Evolutionary conservation across 2,797 vertebrate genomes (phyloP), one percentile per base, ranked within the genome.

Genomic region (Bryconaethiops microstoma): DNA sequence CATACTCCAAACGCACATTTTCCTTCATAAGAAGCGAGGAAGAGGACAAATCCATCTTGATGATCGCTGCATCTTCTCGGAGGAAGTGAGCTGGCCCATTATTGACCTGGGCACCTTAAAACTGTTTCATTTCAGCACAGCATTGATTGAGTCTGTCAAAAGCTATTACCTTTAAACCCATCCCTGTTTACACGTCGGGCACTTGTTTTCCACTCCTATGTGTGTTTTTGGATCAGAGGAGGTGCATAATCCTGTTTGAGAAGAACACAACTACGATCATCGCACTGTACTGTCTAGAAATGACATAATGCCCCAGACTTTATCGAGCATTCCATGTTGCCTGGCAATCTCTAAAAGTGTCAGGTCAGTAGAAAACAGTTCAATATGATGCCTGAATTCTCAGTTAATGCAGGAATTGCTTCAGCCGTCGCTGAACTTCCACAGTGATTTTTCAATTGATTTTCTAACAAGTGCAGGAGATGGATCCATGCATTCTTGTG

Each of bases 101-200:
- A 82, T 77, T 69, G 77, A 87, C 74, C 63, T n/a, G 74, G 23
- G 50, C 69, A 77, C 69, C 73, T 65, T 29, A 65, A 40, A 72
- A 16, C 71, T 25, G 67, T 70, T 81, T 77, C 77, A 55, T 83
- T 78, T 82, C 70, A 69, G 72, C 77, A 19, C 10, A 14, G 42
- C 78, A 85, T 85, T 80, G 79, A 86, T 76, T 42, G 77, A 76
- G 63, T 65, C 76, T 86, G 85, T 83, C 83, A 75, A 83, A 82
- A 76, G 42, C 74, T n/a, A 82, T 86, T 80, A 64, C 63, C 65
- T 76, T 40, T 74, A 83, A 74, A 85, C 74, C 55, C 63, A 42
- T 55, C 40, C 17, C 64, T 79, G 69, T 80, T 74, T 76, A 64
- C 60, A 45, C 52, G 21, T 0, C 23, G 1, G 57, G 45, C 21